Evolutionary conservation across 2,797 vertebrate species (phyloP), one percentile per base, ranked within the genome.

Genomic region (Poecilia wingei): DNA sequence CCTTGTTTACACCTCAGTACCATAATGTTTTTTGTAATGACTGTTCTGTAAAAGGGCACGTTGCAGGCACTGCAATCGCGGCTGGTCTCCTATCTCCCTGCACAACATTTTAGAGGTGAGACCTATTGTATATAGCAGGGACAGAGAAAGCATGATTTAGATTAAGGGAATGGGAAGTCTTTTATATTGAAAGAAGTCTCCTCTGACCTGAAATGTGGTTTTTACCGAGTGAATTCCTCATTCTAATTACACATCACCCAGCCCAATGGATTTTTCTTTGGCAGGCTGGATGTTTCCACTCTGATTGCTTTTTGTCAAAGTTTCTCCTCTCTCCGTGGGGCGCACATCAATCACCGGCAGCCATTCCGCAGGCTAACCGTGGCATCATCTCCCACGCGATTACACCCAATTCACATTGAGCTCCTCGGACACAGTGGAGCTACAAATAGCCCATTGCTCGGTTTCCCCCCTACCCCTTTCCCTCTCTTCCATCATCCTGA

Each of bases 371-470:
- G 88, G 90, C 92, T 91, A 91, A 92, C 84, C 78, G 82, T 93
- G 93, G 91, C 92, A 73, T 95, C 91, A 92, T 93, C 87, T 92
- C 90, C 92, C 89, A 81, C 51, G 82, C 78, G 88, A 87, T 86
- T 91, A 87, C 84, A 80, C 80, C 79, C 88, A 88, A 92, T 91
- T 87, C 90, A 92, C 92, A 90, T 87, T 72, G 78, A 85, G 89
- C 82, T 88, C 85, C 90, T 95, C 86, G 93, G 94, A 94, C 91
- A 94, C 88, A 91, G 84, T 90, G 88, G 87, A 93, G 91, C 90
- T 78, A 88, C 80, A 81, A 76, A 92, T 83, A 86, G 66, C 84
- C 87, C 84, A 85, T 80, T 86, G 87, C 89, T 90, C 88, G 79
- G 79, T 79, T 92, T 88, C 82, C 74, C 89, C 82, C 57, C 83